A percentile compares a stretch with the other conserved stretches of the same genome.
Evolutionary conservation across 2,113 vertebrate species (phyloP).

Genomic region (Tenebrosternarchus preto): DNA sequence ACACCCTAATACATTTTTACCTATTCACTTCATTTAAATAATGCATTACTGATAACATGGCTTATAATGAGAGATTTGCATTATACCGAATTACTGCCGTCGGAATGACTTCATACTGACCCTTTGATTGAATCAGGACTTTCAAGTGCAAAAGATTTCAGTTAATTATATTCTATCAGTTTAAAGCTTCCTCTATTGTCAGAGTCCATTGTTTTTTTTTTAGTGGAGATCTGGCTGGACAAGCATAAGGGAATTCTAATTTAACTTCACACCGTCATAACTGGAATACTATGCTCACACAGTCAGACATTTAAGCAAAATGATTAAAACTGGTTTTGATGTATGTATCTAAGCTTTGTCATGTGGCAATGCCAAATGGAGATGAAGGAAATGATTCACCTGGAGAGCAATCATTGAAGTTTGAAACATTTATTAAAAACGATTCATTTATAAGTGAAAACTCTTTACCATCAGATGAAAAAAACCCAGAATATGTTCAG

Average conservation of each 20-base stretch:
- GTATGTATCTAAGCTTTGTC: not conserved
- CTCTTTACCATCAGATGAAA: constrained; percentile 8
- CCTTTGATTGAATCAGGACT: constrained; percentile 44
- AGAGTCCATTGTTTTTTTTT: constrained; percentile 32
- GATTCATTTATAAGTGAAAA: not conserved
- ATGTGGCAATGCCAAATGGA: not conserved
- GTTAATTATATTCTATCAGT: constrained; percentile 51
- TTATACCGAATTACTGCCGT: constrained; percentile 33
- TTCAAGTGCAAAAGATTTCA: constrained; percentile 40
- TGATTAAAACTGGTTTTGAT: constrained; percentile 20
- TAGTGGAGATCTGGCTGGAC: not conserved
- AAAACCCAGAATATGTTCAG: not conserved
- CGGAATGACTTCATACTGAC: constrained; percentile 33
- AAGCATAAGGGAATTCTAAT: constrained; percentile 26
- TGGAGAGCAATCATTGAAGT: not conserved
- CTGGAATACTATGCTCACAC: constrained; percentile 13
- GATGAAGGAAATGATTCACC: not conserved
- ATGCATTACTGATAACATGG: constrained; percentile 19
- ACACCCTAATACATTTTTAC: constrained; percentile 15
- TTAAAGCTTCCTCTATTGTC: constrained; percentile 37
- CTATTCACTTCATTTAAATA: constrained; percentile 44
- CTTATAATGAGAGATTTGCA: constrained; percentile 44
- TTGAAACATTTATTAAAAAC: not conserved
- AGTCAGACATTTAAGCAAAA: constrained; percentile 7
- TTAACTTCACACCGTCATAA: constrained; percentile 21